phyloP scores from a whole-genome alignment of 2,888 invertebrate genomes.

The Pollenia labialis region DNA sequence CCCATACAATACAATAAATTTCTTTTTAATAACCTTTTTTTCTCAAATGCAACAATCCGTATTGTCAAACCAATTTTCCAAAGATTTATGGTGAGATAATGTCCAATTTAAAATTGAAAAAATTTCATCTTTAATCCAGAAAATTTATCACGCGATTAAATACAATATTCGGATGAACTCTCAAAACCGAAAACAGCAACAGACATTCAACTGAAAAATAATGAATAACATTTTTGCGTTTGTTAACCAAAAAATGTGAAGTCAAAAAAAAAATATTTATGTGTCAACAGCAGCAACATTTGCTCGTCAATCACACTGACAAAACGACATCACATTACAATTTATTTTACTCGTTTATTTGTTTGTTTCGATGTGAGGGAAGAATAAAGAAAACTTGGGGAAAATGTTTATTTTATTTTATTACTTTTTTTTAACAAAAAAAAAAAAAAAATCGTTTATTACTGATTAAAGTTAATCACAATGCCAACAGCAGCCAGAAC shows the following conservation, averaged over 20 bases:
- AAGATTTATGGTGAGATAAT: constrained; percentile 80
- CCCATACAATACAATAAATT: constrained; percentile 2
- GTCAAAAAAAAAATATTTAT: constrained; percentile 68
- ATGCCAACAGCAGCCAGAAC: constrained; percentile 7
- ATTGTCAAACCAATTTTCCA: background rate
- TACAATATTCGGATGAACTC: constrained; percentile 73
- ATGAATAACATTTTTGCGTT: constrained; percentile 63
- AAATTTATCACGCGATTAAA: constrained; percentile 58
- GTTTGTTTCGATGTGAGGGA: constrained; percentile 2
- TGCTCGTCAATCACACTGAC: constrained; percentile 82
- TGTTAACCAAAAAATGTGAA: constrained; percentile 44
- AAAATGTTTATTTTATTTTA: constrained; percentile 55
- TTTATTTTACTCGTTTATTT: constrained; percentile 47
- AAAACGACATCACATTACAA: constrained; percentile 81
- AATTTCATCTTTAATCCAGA: constrained; percentile 34
- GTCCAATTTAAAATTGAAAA: constrained; percentile 79
- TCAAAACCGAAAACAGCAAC: constrained; percentile 52
- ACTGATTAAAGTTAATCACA: constrained; percentile 59
- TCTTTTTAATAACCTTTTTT: constrained; percentile 33
- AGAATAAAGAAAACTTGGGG: constrained; percentile 52
- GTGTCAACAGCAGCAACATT: constrained; percentile 69
- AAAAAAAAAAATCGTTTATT: constrained; percentile 56
- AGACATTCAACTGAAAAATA: constrained; percentile 43
- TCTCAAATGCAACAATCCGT: background rate
- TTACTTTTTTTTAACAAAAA: background rate